Evolutionary conservation across 2,113 vertebrate species (phyloP), one percentile per base, ranked within the genome.

Genomic region (Todiramphus chloris): DNA sequence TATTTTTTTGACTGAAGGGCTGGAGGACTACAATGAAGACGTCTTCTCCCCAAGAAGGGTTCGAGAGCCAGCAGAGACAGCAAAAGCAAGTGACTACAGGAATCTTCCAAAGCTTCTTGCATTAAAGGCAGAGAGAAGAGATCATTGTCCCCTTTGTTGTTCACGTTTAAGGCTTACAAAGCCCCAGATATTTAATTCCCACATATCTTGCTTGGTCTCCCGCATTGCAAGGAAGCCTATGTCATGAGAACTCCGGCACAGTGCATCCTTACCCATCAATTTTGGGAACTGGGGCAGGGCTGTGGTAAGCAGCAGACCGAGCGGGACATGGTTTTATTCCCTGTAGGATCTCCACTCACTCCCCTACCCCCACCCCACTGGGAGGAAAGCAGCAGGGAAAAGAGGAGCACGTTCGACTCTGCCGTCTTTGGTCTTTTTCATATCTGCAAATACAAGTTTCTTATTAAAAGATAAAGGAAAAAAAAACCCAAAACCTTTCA

Each of bases 401-500:
- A 81, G 67, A 94, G 33, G 6, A 86, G 43, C 31, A 8, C 5
- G 31, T 80, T 43, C 78, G 62, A 92, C 0, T 3, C 53, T 73
- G 31, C 55, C 77, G 84, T 21, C 93, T 87, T 79, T 46, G 59
- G 58, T 87, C 62, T 87, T 92, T 75, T 79, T 78, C 80, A 13
- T 79, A 84, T 46, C 89, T 88, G 78, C 90, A 93, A 94, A 93
- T 95, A 84, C 63, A 94, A 96, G 75, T 90, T 91, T 86, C 94
- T 93, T 96, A 96, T 93, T 95, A 97, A 95, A 87, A 94, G 96
- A 97, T 96, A 90, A 95, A 94, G 89, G 66, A 23, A 28, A 69
- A 23, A n/a, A 66, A 44, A 67, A 69, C 15, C 44, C 23, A 67
- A 66, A 31, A 25, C 35, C 66, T 96, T 96, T 96, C 91, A 96